Evolutionary conservation across 2,888 invertebrate genomes (phyloP).

Genomic region (Mechanitis messenoides): DNA sequence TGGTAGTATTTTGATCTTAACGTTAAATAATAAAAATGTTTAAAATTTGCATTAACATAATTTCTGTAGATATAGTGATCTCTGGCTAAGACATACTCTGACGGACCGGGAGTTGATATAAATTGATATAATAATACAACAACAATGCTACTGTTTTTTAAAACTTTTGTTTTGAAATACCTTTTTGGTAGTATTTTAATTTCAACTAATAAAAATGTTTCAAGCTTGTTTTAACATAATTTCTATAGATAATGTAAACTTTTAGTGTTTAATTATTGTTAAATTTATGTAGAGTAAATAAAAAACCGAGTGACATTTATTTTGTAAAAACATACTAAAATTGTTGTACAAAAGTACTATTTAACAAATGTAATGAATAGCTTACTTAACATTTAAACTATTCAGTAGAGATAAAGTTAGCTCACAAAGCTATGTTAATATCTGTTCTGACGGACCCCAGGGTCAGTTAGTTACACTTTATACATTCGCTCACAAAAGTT

Average conservation of each 20-base stretch:
- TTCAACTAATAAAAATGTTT: background rate
- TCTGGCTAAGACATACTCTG: background rate
- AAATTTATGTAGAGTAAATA: background rate
- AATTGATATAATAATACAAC: too few species aligned
- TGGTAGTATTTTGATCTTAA: background rate
- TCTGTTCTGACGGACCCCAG: slow-evolving; percentile 15
- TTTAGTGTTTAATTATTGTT: too few species aligned
- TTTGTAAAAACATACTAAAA: background rate
- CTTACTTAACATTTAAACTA: background rate
- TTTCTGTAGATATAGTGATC: too few species aligned
- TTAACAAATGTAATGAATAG: background rate
- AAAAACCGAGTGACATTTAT: background rate
- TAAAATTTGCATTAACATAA: too few species aligned
- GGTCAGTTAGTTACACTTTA: slow-evolving; percentile 22
- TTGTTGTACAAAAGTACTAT: background rate
- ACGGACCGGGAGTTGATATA: background rate
- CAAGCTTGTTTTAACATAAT: too few species aligned
- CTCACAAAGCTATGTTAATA: slow-evolving; percentile 27
- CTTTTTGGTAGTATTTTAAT: background rate
- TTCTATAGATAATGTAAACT: too few species aligned
- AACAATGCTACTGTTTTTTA: background rate
- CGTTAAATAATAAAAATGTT: background rate
- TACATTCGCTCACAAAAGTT: slow-evolving; percentile 26
- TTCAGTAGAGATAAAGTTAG: slow-evolving; percentile 18
- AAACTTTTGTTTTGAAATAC: background rate